Conservation (phyloP, 2,888 invertebrate species). For the Reticulitermes lucifugus region DNA sequence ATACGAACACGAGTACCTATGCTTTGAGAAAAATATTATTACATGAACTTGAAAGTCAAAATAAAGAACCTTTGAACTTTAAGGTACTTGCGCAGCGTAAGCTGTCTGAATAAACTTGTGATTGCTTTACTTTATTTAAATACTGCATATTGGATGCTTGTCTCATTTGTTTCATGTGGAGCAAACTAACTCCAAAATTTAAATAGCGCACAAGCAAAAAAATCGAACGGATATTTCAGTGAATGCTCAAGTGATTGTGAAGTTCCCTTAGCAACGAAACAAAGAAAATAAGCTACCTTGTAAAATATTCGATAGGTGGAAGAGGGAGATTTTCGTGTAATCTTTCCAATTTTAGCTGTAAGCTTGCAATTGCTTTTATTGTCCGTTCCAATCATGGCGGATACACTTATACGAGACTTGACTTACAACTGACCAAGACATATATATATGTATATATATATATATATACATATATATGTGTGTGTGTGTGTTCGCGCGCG, state of each 20-base stretch:
- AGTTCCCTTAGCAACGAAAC: constrained; percentile 6
- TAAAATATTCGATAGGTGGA: background rate
- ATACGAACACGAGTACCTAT: too few species aligned
- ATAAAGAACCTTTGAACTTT: background rate
- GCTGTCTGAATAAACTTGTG: background rate
- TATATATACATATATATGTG: too few species aligned
- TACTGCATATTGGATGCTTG: background rate
- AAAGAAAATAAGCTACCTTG: constrained; percentile 18
- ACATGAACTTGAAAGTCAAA: too few species aligned
- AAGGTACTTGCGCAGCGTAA: background rate
- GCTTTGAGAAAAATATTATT: too few species aligned
- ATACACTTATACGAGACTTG: background rate
- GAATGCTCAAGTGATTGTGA: constrained; percentile 24
- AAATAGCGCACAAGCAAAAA: background rate
- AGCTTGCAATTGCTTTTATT: background rate
- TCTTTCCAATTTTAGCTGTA: background rate
- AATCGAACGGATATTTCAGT: background rate
- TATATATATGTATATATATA: too few species aligned
- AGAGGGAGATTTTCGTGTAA: background rate
- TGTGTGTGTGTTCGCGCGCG: too few species aligned
- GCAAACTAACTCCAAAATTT: background rate
- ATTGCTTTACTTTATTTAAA: background rate
- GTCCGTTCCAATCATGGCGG: background rate
- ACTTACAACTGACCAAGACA: background rate
- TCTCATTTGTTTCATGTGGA: background rate